Conservation (phyloP, 2,888 invertebrate genomes). For the Erannis defoliaria region DNA sequence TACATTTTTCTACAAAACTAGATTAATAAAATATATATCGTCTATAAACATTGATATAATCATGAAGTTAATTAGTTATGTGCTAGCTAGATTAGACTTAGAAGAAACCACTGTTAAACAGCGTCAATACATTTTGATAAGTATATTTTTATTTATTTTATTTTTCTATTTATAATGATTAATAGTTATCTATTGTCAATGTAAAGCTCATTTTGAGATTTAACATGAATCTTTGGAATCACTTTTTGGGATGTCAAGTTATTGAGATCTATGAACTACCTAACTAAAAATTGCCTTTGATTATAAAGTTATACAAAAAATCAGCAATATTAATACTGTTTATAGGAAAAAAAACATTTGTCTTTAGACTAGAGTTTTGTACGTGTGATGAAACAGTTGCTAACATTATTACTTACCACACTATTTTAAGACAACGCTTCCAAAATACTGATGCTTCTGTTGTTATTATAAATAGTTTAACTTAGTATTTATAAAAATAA, state of each 20-base stretch:
- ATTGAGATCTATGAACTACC: constrained; percentile 64
- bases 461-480: not conserved
- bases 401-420: constrained; percentile 28
- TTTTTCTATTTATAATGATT: constrained; percentile 48
- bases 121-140: constrained; percentile 57
- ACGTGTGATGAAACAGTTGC: constrained; percentile 25
- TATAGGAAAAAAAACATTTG: constrained; percentile 38
- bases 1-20: constrained; percentile 5
- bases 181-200: constrained; percentile 71
- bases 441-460: constrained; percentile 10
- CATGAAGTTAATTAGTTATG: constrained; percentile 12
- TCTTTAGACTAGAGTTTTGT: constrained; percentile 40
- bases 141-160: constrained; percentile 49
- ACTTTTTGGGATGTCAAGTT: constrained; percentile 70
- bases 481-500: not conserved
- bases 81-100: constrained; percentile 18
- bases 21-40: constrained; percentile 12
- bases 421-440: constrained; percentile 6
- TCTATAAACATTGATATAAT: constrained; percentile 12
- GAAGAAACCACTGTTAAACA: constrained; percentile 60
- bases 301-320: constrained; percentile 27
- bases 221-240: constrained; percentile 64
- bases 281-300: constrained; percentile 37
- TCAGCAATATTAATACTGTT: constrained; percentile 46
- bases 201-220: constrained; percentile 68